phyloP scores from a whole-genome alignment of 2,888 invertebrate species.

The Choreutis nemorana region DNA sequence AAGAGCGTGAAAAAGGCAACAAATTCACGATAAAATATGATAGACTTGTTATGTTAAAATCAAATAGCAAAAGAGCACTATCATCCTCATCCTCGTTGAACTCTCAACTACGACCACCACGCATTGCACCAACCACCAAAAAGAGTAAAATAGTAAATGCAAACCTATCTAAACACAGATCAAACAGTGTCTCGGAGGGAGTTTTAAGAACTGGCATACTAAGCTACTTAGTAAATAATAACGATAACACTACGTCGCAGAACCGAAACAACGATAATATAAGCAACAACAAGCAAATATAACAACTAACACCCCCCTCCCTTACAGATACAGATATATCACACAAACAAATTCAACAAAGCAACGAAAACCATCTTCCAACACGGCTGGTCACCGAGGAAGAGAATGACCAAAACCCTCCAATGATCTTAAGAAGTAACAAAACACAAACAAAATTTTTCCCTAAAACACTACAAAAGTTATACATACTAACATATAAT shows the following conservation, averaged over 20 bases:
- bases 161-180: slow-evolving; percentile 4
- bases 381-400: too few relatives aligned
- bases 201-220: slow-evolving; percentile 8
- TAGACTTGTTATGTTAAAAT: slow-evolving; percentile 6
- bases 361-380: slow-evolving; percentile 5
- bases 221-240: slow-evolving; percentile 4
- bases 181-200: slow-evolving; percentile 8
- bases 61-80: slow-evolving; percentile 4
- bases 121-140: slow-evolving; percentile 6
- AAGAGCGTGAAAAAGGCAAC: slow-evolving; percentile 6
- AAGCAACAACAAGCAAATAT: slow-evolving; percentile 1
- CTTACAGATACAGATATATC: not conserved
- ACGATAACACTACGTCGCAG: slow-evolving; percentile 1
- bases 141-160: slow-evolving; percentile 6
- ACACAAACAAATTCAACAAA: slow-evolving; percentile 1
- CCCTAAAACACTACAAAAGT: too few relatives aligned
- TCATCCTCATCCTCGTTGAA: slow-evolving; percentile 4
- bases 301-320: slow-evolving; percentile 4
- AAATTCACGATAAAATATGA: slow-evolving; percentile 6
- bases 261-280: slow-evolving; percentile 1
- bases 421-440: not conserved
- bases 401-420: too few relatives aligned
- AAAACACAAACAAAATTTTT: not conserved
- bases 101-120: slow-evolving; percentile 3
- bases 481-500: too few relatives aligned